Conservation (phyloP, 2,797 vertebrate species). For the Cichlasoma orientale region DNA sequence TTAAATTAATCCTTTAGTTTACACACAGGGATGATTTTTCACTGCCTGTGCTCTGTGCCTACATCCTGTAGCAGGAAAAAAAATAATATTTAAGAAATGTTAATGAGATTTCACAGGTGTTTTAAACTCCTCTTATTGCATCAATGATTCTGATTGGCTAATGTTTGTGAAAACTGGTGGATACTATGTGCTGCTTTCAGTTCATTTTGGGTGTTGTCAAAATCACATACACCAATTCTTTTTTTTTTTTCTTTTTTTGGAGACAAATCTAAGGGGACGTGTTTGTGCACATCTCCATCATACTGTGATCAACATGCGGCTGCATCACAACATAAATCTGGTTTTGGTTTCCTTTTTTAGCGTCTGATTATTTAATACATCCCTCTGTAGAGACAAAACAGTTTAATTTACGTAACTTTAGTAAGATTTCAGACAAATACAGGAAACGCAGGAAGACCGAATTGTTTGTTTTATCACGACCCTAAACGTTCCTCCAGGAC, state of each 20-base stretch:
- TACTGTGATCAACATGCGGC: neutral
- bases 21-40: neutral
- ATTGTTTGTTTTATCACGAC: neutral
- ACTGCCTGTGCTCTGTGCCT: neutral
- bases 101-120: no score
- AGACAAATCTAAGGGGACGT: neutral
- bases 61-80: rapidly evolving
- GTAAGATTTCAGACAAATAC: neutral
- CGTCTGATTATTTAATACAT: neutral
- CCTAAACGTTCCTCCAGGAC: neutral
- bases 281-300: neutral
- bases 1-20: no score
- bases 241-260: no score
- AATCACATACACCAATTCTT: no score
- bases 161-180: no score
- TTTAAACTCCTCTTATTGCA: no score
- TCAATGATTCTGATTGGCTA: no score
- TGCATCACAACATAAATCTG: neutral
- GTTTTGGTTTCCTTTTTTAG: neutral
- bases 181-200: no score
- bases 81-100: neutral
- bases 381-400: neutral
- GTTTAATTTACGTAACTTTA: neutral
- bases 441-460: neutral
- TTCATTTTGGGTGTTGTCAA: no score